Evolutionary conservation across 92 coral and sea anemone species (phyloP), one percentile per base, ranked within the genome.

Genomic region (Porites divaricata): DNA sequence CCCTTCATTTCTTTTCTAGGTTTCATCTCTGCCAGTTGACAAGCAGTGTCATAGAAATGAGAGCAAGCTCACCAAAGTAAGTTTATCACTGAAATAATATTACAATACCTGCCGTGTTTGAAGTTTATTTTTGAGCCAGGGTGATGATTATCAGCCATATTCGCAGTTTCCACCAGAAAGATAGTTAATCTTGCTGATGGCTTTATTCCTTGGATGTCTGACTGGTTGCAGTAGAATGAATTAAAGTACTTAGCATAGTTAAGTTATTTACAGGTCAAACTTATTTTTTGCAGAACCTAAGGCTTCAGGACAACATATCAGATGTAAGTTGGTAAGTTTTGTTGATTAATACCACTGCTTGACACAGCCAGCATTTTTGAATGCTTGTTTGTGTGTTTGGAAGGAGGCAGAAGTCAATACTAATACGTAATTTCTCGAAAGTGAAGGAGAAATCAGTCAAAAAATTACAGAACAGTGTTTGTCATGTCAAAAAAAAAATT

Each of bases 101-200:
- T 19, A 12, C 58, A 74, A 15, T 35, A 35, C 45, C 0, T 35
- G 45, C 45, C 4, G 45, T 35, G 45, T 35, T 35, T 35, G 45
- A 6, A 35, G 45, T 35, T 35, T 9, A 58, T 20, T 52, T 78
- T 6, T 16, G 0, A 51, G 54, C 84, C 84, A 67, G 84, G 7
- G 19, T 79, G 84, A 79, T 79, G 84, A 79, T 79, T 23, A 17
- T 65, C 28, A 48, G 75, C 95, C 95, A 85, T 85, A 81, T 92
- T 92, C 95, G 95, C 95, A 92, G 95, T 92, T 92, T 92, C 95
- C 95, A 92, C 95, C 78, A 86, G 87, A 92, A 80, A 86, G 95
- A 82, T 87, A 76, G 51, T 69, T 51, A 35, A 70, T 91, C 92
- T 93, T 83, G 77, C 70, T 93, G 96, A 90, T 93, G 96, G 96